A percentile compares a stretch with the other conserved stretches of the same genome.
Conservation (phyloP, 2,888 invertebrate species). For the Molorchus minor region DNA sequence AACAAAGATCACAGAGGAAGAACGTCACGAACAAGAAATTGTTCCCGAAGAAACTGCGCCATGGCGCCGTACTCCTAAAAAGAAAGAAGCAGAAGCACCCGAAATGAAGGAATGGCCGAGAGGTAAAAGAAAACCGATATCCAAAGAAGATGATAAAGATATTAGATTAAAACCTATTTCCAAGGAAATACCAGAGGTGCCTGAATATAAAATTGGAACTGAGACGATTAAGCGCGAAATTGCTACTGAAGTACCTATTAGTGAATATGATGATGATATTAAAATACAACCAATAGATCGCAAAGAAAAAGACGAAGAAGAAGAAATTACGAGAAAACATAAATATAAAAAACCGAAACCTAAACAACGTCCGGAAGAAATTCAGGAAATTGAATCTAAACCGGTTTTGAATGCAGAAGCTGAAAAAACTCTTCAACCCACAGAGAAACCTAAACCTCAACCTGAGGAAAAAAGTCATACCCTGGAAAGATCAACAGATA, state of each 20-base stretch:
- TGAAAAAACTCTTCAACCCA: background rate
- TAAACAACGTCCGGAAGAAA: conserved; percentile 19
- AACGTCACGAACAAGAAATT: conserved; percentile 45
- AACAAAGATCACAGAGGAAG: conserved; percentile 57
- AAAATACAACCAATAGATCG: conserved; percentile 51
- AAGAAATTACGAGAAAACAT: conserved; percentile 33
- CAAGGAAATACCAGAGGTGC: conserved; percentile 48
- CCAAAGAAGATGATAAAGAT: conserved; percentile 63
- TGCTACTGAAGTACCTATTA: conserved; percentile 50
- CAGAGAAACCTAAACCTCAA: no score
- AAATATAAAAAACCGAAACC: conserved; percentile 22
- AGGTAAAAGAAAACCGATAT: conserved; percentile 56
- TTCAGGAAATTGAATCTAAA: conserved; percentile 16
- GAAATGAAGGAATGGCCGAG: conserved; percentile 54
- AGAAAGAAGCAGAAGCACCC: conserved; percentile 56
- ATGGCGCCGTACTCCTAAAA: conserved; percentile 59
- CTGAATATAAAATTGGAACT: conserved; percentile 59
- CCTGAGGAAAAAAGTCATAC: background rate
- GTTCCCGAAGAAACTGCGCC: conserved; percentile 49
- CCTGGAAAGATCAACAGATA: background rate
- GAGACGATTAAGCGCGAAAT: conserved; percentile 54
- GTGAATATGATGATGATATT: conserved; percentile 48
- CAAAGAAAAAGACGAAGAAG: conserved; percentile 50
- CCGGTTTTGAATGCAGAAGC: no score
- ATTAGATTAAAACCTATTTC: conserved; percentile 58